Evolutionary conservation across 2,797 vertebrate species (phyloP), one percentile per base, ranked within the genome.

Genomic region (Craterocephalus amniculus): DNA sequence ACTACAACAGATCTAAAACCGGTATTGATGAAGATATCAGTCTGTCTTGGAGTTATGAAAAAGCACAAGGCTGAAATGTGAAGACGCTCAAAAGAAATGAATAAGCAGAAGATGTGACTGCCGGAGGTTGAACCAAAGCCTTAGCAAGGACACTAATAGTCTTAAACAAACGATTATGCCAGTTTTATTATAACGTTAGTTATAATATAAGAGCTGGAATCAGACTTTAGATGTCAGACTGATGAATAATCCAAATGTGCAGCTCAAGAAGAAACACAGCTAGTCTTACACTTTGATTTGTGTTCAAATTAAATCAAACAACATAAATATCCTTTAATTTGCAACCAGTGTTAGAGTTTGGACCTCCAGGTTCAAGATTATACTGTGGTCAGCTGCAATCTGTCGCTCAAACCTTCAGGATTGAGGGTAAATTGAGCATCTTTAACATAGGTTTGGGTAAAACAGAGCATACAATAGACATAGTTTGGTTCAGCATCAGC

Each of bases 31-130:
- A 45, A 43, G 26, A 29, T 14, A 0, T 58, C 9, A 12, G 29
- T 4, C 18, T 18, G 36, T 26, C 31, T 29, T 31, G n/a, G 27
- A 48, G 22, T 20, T 70, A 34, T 55, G 4, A 0, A 24, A 56
- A 36, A 34, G 48, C 0, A 27, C 51, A 56, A 22, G 14, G 20
- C 22, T 32, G 43, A 63, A 38, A 20, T 8, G 34, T 51, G 34
- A 63, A 54, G 61, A 7, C n/a, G 34, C 14, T 51, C 18, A 64
- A 52, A 52, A 29, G n/a, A 12, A 40, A 43, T 34, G 40, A 32
- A 8, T 57, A 52, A 57, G 27, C 20, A 14, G 22, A 22, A 13
- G 22, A n/a, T 48, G 20, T 48, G 16, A 20, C 6, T 54, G 34
- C 40, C n/a, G 14, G 12, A 24, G 35, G 18, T 43, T 1, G 54